Percentiles rank a stretch among this genome's conserved stretches.
Evolutionary conservation across 1,140 invertebrate genomes (phyloP).

Genomic region (Lutraria rhynchaena): DNA sequence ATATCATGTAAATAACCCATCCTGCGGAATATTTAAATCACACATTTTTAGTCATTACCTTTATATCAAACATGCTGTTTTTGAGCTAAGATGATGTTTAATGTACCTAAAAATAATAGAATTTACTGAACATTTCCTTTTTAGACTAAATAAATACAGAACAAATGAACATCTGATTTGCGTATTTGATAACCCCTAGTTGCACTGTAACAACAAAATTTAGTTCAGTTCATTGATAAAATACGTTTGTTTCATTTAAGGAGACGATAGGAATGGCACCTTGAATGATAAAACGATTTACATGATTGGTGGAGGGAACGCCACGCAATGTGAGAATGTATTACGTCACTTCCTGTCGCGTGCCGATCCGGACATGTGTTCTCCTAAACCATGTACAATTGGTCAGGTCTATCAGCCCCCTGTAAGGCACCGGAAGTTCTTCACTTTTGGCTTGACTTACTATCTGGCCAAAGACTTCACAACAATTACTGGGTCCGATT

Average conservation of each 20-base stretch:
- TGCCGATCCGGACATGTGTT: constrained; percentile 56
- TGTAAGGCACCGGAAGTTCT: constrained; percentile 66
- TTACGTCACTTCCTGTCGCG: constrained; percentile 61
- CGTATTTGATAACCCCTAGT: too few species aligned
- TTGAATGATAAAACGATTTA: constrained; percentile 6
- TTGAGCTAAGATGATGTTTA: too few species aligned
- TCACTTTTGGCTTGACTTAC: constrained; percentile 69
- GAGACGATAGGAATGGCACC: constrained; percentile 38
- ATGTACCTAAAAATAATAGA: too few species aligned
- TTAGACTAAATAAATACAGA: too few species aligned
- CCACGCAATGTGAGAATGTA: constrained; percentile 58
- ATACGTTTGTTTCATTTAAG: constrained; percentile 49
- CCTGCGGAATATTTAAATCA: too few species aligned
- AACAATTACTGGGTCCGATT: constrained; percentile 47
- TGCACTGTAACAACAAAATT: too few species aligned
- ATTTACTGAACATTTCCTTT: too few species aligned
- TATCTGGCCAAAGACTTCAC: constrained; percentile 62
- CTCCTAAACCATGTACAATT: constrained; percentile 75
- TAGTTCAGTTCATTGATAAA: too few species aligned
- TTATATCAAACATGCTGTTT: too few species aligned
- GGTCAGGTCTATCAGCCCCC: constrained; percentile 72
- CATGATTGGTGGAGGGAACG: constrained; percentile 64
- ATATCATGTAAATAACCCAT: too few species aligned
- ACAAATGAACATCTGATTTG: too few species aligned
- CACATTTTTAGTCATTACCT: too few species aligned